Percentiles rank a stretch among this genome's conserved stretches.
Evolutionary conservation across 2,888 invertebrate genomes (phyloP).

Genomic region (Oxycera nigricornis): DNA sequence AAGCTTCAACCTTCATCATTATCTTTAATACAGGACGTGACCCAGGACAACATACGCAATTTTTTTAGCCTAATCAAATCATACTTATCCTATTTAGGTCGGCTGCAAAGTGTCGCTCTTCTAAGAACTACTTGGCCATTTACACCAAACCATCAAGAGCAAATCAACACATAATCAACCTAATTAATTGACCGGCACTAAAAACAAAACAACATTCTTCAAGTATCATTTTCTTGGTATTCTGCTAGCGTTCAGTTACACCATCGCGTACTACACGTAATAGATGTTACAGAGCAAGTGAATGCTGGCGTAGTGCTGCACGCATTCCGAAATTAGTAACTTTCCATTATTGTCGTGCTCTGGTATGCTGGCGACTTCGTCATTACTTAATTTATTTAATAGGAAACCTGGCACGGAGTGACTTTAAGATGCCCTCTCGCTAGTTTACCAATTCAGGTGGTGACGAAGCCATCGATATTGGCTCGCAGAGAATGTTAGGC

Average conservation of each 20-base stretch:
- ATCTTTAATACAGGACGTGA: too few species aligned
- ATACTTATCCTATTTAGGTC: too few species aligned
- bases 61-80: too few species aligned
- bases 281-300: neutral
- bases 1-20: too few species aligned
- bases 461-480: too few species aligned
- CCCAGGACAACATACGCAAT: too few species aligned
- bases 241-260: neutral
- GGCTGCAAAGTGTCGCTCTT: too few species aligned
- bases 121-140: too few species aligned
- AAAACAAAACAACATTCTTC: neutral
- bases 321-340: constrained; percentile 3
- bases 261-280: neutral
- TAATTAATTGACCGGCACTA: neutral
- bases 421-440: neutral
- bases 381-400: neutral
- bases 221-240: neutral
- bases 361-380: neutral
- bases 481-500: too few species aligned
- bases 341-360: neutral
- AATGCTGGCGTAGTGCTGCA: neutral
- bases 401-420: neutral
- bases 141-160: too few species aligned
- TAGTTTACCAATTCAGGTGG: neutral
- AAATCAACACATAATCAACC: too few species aligned